Evolutionary conservation across 2,113 vertebrate genomes (phyloP).

Genomic region (Petromus typicus): DNA sequence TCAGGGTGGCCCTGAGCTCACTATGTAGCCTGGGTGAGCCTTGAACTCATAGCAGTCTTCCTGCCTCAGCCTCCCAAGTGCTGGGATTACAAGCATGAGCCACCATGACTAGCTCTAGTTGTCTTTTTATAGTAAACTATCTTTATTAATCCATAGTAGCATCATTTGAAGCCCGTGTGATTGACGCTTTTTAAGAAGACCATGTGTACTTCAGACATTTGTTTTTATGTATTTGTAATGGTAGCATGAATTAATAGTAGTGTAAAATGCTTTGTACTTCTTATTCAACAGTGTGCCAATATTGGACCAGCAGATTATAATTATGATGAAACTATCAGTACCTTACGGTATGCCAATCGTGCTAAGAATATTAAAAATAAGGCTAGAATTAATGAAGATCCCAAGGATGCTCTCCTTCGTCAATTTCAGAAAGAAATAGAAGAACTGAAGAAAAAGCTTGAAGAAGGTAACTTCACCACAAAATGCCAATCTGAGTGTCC

Average conservation of each 20-base stretch:
- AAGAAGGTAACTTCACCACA: conserved; percentile 91
- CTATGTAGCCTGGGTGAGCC: too few species aligned
- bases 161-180: neutral
- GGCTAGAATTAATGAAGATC: conserved; percentile 99
- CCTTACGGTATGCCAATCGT: conserved; percentile 97
- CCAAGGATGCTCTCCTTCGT: conserved; percentile 97
- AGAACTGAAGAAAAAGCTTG: conserved; percentile 97
- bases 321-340: conserved; percentile 99
- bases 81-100: too few species aligned
- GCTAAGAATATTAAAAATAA: conserved; percentile 99
- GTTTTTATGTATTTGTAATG: conserved; percentile 20
- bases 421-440: conserved; percentile 99
- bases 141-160: neutral
- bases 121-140: neutral
- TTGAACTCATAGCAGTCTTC: too few species aligned
- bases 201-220: neutral
- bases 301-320: conserved; percentile 99
- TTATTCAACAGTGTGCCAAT: conserved; percentile 94
- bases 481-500: conserved; percentile 23
- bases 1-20: too few species aligned
- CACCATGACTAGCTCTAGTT: too few species aligned
- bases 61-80: too few species aligned
- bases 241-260: conserved; percentile 14
- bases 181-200: neutral
- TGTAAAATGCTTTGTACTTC: neutral